Evolutionary conservation across 2,797 vertebrate genomes (phyloP).

Genomic region (Pseudomugil gertrudae): DNA sequence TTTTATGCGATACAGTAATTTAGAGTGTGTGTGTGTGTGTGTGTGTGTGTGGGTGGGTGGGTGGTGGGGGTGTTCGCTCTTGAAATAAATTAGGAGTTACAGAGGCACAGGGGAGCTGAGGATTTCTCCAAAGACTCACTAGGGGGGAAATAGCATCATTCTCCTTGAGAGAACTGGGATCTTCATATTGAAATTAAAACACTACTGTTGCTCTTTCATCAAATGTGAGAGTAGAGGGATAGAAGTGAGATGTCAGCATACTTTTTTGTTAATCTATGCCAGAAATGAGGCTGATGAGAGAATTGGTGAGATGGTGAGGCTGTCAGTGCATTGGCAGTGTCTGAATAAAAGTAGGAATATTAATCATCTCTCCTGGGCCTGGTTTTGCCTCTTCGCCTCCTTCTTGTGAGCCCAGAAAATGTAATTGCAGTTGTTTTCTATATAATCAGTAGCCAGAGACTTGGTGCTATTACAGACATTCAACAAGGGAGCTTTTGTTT

Average conservation of each 20-base stretch:
- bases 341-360: slow-evolving; percentile 75
- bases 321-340: slow-evolving; percentile 64
- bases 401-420: slow-evolving; percentile 65
- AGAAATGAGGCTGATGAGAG: slow-evolving; percentile 60
- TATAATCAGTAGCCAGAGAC: slow-evolving; percentile 75
- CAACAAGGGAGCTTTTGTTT: slow-evolving; percentile 78
- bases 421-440: slow-evolving; percentile 81
- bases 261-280: slow-evolving; percentile 19
- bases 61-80: slow-evolving; percentile 71
- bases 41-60: slow-evolving; percentile 43
- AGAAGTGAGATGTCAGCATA: slow-evolving; percentile 27
- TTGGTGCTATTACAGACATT: slow-evolving; percentile 64
- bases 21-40: slow-evolving; percentile 51
- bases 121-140: slow-evolving; percentile 75
- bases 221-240: slow-evolving; percentile 56
- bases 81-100: slow-evolving; percentile 82
- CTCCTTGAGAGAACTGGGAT: slow-evolving; percentile 68
- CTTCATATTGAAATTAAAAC: slow-evolving; percentile 77
- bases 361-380: slow-evolving; percentile 77
- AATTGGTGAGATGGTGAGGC: slow-evolving; percentile 51
- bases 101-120: slow-evolving; percentile 71
- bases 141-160: slow-evolving; percentile 72
- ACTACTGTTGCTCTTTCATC: slow-evolving; percentile 60
- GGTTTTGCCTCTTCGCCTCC: slow-evolving; percentile 67
- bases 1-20: slow-evolving; percentile 83